phyloP scores from a whole-genome alignment of 2,797 vertebrate genomes.

The Rousettus madagascariensis region DNA sequence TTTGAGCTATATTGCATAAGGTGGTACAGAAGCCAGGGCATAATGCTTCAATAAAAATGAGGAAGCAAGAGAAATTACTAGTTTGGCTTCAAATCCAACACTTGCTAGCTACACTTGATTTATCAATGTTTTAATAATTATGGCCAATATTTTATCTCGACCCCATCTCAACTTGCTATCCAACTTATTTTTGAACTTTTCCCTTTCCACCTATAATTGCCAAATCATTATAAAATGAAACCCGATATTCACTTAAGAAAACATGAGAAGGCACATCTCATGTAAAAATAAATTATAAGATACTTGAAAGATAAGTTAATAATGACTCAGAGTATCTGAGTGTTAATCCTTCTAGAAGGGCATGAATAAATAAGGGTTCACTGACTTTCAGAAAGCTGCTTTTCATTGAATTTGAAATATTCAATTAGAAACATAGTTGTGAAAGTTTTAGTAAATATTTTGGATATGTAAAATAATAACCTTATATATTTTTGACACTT shows the following conservation, averaged over 20 bases:
- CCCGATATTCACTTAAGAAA: not conserved
- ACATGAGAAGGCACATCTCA: not conserved
- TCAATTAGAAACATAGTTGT: not conserved
- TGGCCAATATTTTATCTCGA: not conserved
- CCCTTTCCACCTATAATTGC: not conserved
- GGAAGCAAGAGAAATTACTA: not conserved
- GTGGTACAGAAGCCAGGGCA: not conserved
- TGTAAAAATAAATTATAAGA: not conserved
- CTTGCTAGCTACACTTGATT: not conserved
- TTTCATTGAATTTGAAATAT: not conserved
- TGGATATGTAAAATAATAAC: not conserved
- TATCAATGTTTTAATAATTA: not conserved
- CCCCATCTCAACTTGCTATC: not conserved
- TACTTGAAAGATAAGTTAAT: not conserved
- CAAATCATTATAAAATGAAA: not conserved
- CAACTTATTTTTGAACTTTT: not conserved
- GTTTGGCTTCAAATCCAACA: not conserved
- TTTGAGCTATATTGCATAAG: not conserved
- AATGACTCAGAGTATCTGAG: not conserved
- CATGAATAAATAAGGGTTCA: not conserved
- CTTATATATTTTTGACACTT: not conserved
- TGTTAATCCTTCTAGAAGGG: not conserved
- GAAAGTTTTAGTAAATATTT: not conserved
- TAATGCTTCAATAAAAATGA: not conserved
- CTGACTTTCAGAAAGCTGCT: not conserved